Percentiles rank a stretch among this genome's conserved stretches.
phyloP scores from a whole-genome alignment of 2,888 invertebrate species.

The Eremobia ochroleuca region DNA sequence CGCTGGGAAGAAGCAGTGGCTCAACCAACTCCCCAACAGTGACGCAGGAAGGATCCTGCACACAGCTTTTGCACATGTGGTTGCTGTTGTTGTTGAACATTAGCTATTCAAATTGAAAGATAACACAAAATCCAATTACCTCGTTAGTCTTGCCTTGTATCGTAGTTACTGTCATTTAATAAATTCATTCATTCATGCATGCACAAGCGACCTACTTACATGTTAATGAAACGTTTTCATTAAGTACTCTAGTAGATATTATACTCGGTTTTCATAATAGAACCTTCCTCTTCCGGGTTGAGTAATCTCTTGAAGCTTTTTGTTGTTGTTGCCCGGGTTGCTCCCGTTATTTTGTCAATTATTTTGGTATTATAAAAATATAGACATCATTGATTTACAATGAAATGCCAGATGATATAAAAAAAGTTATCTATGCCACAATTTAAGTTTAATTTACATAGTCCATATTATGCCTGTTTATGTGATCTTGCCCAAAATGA shows the following conservation, averaged over 20 bases:
- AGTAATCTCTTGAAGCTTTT: not conserved
- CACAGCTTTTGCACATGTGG: not conserved
- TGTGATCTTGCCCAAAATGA: not conserved
- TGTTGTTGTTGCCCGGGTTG: not conserved
- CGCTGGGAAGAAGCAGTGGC: not conserved
- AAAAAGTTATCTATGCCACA: no score
- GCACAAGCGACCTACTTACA: constrained; percentile 34
- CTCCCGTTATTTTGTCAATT: not conserved
- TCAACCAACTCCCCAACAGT: not conserved
- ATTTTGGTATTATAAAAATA: not conserved
- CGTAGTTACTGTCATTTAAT: constrained; percentile 21
- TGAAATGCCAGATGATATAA: no score
- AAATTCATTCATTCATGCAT: constrained; percentile 27
- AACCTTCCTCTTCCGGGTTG: not conserved
- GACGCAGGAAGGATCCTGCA: not conserved
- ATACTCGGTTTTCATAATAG: constrained; percentile 5
- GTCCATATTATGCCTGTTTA: no score
- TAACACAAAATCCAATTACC: constrained; percentile 11
- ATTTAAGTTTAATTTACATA: no score
- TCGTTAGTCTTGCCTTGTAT: not conserved
- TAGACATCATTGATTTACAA: no score
- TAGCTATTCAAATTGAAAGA: constrained; percentile 24
- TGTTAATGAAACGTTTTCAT: constrained; percentile 29
- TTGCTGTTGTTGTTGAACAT: not conserved
- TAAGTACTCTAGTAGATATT: constrained; percentile 6